These are phyloP conservation scores for Panurus biarmicus DNA, from an alignment of 2,113 vertebrate genomes.

Conservation along the genomic window DNA sequence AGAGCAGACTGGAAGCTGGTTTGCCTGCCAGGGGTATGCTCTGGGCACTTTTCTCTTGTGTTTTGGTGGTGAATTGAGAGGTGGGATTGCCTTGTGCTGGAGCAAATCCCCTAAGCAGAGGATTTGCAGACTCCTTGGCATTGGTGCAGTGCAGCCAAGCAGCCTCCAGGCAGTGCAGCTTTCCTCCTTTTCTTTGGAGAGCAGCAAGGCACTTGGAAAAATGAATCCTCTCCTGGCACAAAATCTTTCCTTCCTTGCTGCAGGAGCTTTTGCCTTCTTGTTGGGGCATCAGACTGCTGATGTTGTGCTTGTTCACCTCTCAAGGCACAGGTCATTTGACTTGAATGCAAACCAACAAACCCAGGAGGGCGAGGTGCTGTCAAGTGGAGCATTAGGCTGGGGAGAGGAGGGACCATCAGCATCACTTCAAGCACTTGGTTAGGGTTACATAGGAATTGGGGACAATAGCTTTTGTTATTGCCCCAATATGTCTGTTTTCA, in stretches of 20 bases:
- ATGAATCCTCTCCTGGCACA: neutral
- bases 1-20: neutral
- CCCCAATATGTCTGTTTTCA: neutral
- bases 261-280: neutral
- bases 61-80: neutral
- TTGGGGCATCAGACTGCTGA: neutral
- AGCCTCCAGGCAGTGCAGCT: neutral
- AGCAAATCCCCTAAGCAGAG: neutral
- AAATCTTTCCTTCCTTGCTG: neutral
- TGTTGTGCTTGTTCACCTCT: neutral
- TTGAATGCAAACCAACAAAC: neutral
- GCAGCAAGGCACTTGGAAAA: neutral
- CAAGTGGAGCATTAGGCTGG: neutral
- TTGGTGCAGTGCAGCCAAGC: neutral
- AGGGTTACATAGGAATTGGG: fast-evolving
- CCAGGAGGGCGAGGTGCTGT: neutral
- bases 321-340: neutral
- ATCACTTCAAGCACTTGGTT: neutral
- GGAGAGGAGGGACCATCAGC: neutral
- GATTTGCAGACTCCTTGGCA: neutral
- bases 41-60: neutral
- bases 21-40: neutral
- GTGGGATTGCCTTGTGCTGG: neutral
- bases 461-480: neutral
- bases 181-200: neutral